Conservation (phyloP, 2,797 vertebrate genomes). For the Pipistrellus nathusii region DNA sequence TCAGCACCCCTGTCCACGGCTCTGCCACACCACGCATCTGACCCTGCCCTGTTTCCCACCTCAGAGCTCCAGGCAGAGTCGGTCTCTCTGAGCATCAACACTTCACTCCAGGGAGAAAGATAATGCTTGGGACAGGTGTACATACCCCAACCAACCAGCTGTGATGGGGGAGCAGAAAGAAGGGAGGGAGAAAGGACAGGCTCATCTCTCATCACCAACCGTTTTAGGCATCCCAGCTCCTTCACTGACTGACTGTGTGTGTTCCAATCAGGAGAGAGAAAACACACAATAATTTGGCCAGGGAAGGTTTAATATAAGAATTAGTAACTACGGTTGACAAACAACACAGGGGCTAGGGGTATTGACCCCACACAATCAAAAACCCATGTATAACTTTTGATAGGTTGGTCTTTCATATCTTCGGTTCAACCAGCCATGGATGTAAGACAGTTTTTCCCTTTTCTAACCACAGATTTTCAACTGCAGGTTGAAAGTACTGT, state of each 20-base stretch:
- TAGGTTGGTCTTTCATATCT: not conserved
- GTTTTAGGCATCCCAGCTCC: not conserved
- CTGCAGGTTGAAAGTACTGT: not conserved
- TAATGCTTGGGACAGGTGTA: not conserved
- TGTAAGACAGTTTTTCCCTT: not conserved
- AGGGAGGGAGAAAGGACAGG: not conserved
- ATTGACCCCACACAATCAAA: not conserved
- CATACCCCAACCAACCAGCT: not conserved
- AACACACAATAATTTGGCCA: not conserved
- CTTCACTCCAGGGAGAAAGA: not conserved
- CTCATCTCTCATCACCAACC: not conserved
- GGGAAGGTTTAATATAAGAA: not conserved
- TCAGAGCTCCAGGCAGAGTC: not conserved
- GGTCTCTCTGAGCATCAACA: not conserved
- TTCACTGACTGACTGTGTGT: not conserved
- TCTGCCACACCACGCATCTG: not conserved
- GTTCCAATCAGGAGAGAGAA: not conserved
- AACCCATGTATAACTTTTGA: not conserved
- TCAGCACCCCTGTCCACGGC: not conserved
- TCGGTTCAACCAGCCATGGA: accelerated
- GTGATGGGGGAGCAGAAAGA: accelerated
- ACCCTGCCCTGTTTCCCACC: not conserved
- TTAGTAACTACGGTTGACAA: not conserved
- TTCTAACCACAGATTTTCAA: not conserved
- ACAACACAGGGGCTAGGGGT: not conserved